phyloP scores from a whole-genome alignment of 1,140 invertebrate genomes.

The Drosophila funebris region DNA sequence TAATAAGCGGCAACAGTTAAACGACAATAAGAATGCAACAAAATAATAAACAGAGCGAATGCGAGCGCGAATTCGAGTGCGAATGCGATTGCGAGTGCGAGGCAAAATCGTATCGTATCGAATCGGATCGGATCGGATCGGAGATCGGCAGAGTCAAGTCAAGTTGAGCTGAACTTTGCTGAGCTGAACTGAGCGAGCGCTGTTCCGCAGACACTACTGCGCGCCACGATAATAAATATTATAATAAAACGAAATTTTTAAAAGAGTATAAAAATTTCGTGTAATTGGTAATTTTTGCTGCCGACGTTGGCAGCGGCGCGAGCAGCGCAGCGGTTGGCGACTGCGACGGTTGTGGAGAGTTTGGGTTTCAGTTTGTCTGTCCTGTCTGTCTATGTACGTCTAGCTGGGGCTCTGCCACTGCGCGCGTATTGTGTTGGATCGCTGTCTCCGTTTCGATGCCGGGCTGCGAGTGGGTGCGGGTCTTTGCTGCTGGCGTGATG shows the following conservation, averaged over 20 bases:
- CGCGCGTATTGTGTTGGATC: conserved; percentile 38
- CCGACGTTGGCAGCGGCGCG: conserved; percentile 57
- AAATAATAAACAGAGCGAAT: conserved; percentile 63
- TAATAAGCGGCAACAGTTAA: conserved; percentile 73
- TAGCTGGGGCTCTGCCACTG: conserved; percentile 24
- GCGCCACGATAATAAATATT: conserved; percentile 84
- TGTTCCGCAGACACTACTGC: conserved; percentile 83
- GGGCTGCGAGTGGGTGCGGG: conserved; percentile 46
- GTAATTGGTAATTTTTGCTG: conserved; percentile 84
- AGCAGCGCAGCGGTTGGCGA: conserved; percentile 48
- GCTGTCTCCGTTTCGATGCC: conserved; percentile 34
- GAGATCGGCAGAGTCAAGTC: conserved; percentile 40
- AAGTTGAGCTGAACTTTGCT: conserved; percentile 38
- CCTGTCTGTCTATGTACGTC: conserved; percentile 19
- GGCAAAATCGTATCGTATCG: conserved; percentile 42
- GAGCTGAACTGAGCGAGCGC: conserved; percentile 56
- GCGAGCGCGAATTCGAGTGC: conserved; percentile 36
- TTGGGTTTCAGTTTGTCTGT: conserved; percentile 54
- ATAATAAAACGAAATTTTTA: conserved; percentile 84
- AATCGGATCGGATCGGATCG: conserved; percentile 31
- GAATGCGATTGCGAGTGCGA: conserved; percentile 36
- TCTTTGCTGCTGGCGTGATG: conserved; percentile 44
- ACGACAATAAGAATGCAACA: conserved; percentile 77
- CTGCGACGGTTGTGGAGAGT: conserved; percentile 59
- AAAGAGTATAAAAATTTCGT: conserved; percentile 84